Base-by-base conservation (phyloP, 2,797 vertebrate genomes). In the Myiotriccus ornatus region DNA sequence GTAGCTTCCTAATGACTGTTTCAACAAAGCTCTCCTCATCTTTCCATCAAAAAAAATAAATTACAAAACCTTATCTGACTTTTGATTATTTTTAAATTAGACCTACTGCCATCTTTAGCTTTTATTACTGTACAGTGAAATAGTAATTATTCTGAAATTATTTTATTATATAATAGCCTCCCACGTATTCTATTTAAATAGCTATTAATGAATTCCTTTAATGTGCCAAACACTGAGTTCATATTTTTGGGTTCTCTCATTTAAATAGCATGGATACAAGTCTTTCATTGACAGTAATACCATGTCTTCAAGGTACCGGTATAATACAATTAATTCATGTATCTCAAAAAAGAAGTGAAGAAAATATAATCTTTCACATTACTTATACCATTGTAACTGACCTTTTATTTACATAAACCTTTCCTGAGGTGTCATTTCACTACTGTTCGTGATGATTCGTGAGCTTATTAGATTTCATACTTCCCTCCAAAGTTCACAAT, bases 381-480 rank as follows among this genome's bases (percentile, higher is more conserved):
- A 96, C 76, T 73, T 93, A 75, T 80, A 59, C 80, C 55, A 93
- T 28, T 74, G 70, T 84, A 89, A 93, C 70, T 93, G 91, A 94
- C 92, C 85, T 8, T 0, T 68, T 96, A 47, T 93, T 94, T 96
- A 97, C 80, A 74, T 81, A 82, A 95, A 91, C 55, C 55, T 91
- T 60, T 85, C 57, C 76, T 52, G 28, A 96, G 96, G 89, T 93
- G 85, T 93, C 88, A 96, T 73, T 95, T 82, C 84, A 75, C 81
- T 89, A 93, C 34, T 91, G 47, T 70, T 94, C 89, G 39, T 84
- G 84, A 75, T 3, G 23, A 79, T 93, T 67, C 93, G 87, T 84
- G 95, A 95, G 53, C 78, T 97, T 94, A 95, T 95, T 94, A 95
- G 67, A 73, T 91, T 95, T 92, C 85, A 96, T 90, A 90, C 80